Base-by-base conservation (phyloP, 2,888 invertebrate species). In the Sacculina carcini region DNA sequence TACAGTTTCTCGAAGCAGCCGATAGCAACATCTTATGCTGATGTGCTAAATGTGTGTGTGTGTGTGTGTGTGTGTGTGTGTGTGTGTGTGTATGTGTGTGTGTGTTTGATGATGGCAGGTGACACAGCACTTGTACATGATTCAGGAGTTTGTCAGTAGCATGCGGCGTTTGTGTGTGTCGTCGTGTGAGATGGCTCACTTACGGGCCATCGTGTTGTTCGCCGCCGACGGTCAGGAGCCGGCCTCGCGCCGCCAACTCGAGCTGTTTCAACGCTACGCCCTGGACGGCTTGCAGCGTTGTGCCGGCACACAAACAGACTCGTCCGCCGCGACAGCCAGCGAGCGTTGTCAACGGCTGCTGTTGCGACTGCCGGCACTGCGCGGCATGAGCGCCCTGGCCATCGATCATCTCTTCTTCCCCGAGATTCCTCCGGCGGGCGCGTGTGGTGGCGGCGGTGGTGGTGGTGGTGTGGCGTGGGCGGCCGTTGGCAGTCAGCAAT, bases 281-380 rank as follows among this genome's bases (percentile, higher is more conserved):
- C 7, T 44, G 16, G 44, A 16, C n/a, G 44, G 44, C 14, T 29
- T 44, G 44, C 28, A 19, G 9, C 5, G 5, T 26, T 19, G 5
- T n/a, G 32, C 32, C 28, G n/a, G n/a, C n/a, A n/a, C n/a, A n/a
- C n/a, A n/a, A n/a, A n/a, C n/a, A n/a, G n/a, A n/a, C n/a, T n/a
- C n/a, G n/a, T 7, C 44, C 3, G 12, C 21, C 6, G 23, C 16
- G 23, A 21, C 23, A 23, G 9, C 9, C 12, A 19, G 16, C 1
- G 28, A 44, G 44, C 44, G 44, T 2, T 29, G 26, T 16, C 24
- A 16, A 29, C 28, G 16, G 44, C 44, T 44, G 44, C 44, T 44
- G 44, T 29, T 44, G 44, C 44, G 44, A 29, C 28, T 44, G 44
- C 44, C 44, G 44, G 44, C 44, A 19, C 44, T 44, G 44, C 28